These are phyloP conservation scores for Bubalus kerabau DNA, from an alignment of 2,113 vertebrate species.

Conservation along the genomic window DNA sequence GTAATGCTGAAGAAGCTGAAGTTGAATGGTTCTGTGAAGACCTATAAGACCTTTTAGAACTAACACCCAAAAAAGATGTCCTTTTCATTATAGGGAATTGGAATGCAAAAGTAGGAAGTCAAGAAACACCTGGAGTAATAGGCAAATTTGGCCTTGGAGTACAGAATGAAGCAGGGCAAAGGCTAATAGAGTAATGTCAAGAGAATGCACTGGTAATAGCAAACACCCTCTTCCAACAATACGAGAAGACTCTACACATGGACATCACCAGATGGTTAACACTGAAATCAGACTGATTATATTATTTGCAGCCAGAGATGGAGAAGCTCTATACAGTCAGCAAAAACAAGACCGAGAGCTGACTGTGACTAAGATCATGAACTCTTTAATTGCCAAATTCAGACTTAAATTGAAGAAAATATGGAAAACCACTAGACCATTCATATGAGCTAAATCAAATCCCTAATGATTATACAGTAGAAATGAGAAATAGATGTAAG, in stretches of 20 bases:
- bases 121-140: neutral
- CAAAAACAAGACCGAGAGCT: neutral
- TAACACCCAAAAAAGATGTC: neutral
- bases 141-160: neutral
- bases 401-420: neutral
- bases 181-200: neutral
- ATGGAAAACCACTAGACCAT: neutral
- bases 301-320: neutral
- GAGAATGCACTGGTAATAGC: neutral
- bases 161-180: neutral
- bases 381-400: neutral
- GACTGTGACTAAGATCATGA: neutral
- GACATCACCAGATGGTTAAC: neutral
- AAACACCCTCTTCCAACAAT: neutral
- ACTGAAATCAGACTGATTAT: accelerated
- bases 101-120: neutral
- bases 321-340: neutral
- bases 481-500: neutral
- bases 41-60: neutral
- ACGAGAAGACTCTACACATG: neutral
- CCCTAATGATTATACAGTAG: neutral
- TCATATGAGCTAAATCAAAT: neutral
- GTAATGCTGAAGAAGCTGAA: neutral
- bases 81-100: neutral
- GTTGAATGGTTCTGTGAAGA: neutral